phyloP scores from a whole-genome alignment of 2,888 invertebrate species.

The Cyclophora punctaria region DNA sequence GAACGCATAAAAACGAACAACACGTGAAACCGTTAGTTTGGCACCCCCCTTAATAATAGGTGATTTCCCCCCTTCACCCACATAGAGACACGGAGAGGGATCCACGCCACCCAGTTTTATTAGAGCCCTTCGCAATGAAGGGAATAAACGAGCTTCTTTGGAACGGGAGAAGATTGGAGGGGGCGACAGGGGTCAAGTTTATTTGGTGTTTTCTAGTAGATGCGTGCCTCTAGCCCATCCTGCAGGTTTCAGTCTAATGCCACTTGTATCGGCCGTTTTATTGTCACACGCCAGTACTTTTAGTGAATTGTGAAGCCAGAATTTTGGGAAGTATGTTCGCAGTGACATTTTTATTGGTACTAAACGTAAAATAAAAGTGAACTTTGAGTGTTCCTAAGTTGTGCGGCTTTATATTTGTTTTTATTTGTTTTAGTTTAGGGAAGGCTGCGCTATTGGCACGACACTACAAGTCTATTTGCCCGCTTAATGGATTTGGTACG shows the following conservation, averaged over 20 bases:
- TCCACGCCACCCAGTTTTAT: conserved; percentile 30
- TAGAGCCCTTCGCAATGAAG: conserved; percentile 24
- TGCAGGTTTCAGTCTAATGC: conserved; percentile 55
- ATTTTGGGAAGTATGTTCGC: conserved; percentile 56
- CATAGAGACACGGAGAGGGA: conserved; percentile 33
- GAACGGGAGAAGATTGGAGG: conserved; percentile 4
- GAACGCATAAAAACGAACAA: conserved; percentile 66
- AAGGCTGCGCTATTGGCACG: background rate
- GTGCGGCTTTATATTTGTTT: conserved; percentile 43
- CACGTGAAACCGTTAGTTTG: conserved; percentile 66
- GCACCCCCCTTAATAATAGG: conserved; percentile 71
- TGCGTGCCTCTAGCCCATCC: conserved; percentile 65
- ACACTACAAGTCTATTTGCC: conserved; percentile 18
- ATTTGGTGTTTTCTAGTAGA: conserved; percentile 31
- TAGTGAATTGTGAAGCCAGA: conserved; percentile 54
- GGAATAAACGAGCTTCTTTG: background rate
- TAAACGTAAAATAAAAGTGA: conserved; percentile 59
- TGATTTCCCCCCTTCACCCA: conserved; percentile 55
- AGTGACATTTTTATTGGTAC: conserved; percentile 63
- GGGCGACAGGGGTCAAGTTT: conserved; percentile 27
- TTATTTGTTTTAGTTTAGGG: conserved; percentile 23
- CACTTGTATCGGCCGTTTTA: conserved; percentile 70
- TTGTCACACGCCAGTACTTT: conserved; percentile 62
- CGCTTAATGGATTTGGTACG: too few species aligned
- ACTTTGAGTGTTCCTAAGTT: conserved; percentile 57